These are phyloP conservation scores for Channa argus DNA, from an alignment of 2,113 vertebrate species.

Conservation along the genomic window DNA sequence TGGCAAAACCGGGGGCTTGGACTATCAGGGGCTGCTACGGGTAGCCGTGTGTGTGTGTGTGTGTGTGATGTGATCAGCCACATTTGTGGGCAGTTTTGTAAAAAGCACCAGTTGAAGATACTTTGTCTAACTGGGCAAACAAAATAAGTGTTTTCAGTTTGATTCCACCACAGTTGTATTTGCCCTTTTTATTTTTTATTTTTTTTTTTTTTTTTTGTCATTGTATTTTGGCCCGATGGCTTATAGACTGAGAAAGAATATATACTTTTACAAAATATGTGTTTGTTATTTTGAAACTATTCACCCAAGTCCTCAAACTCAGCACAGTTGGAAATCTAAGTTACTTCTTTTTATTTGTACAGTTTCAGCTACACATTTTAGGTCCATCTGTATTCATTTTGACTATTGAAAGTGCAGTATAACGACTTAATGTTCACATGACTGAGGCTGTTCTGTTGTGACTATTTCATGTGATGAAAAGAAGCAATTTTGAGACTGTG, in stretches of 20 bases:
- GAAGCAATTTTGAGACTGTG: too few species aligned
- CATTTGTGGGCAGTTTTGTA: slow-evolving; percentile 15
- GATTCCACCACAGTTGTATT: not conserved
- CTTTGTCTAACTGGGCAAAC: slow-evolving; percentile 3
- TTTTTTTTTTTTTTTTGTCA: not conserved
- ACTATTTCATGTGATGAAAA: too few species aligned
- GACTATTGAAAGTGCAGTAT: too few species aligned
- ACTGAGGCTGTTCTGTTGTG: too few species aligned
- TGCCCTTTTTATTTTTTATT: not conserved
- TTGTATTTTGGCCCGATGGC: not conserved
- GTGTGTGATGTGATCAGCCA: not conserved
- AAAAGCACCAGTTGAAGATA: not conserved
- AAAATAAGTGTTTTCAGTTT: not conserved
- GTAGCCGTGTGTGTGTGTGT: not conserved
- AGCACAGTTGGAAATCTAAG: too few species aligned
- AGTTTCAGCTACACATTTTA: too few species aligned
- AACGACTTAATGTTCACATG: too few species aligned
- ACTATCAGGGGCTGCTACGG: slow-evolving; percentile 21
- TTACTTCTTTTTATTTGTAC: too few species aligned
- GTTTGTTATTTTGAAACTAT: too few species aligned
- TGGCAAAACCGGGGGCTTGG: slow-evolving; percentile 44
- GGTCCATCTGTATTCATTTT: too few species aligned
- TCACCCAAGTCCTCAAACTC: too few species aligned
- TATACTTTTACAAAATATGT: not conserved
- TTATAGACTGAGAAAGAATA: too few species aligned